These are phyloP conservation scores for Lytechinus variegatus DNA, from an alignment of 35 echinoderm and acorn worm genomes.

Conservation along the genomic window DNA sequence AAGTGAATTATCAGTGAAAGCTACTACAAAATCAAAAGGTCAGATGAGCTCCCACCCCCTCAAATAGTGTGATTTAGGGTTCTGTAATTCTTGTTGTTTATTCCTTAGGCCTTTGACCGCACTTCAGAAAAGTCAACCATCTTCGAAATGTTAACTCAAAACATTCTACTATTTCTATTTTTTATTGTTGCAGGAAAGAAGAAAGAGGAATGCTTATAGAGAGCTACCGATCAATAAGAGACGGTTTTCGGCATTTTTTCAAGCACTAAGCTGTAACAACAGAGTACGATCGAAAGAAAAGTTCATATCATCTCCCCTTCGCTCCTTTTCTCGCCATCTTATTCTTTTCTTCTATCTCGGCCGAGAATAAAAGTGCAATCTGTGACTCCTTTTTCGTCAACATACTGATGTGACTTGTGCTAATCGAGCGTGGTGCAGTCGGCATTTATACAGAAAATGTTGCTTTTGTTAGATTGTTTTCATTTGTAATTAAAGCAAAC, in stretches of 20 bases:
- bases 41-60: too few species aligned
- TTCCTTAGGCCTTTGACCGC: neutral
- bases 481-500: slow-evolving; percentile 41
- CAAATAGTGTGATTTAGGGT: neutral
- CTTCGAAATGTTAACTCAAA: neutral
- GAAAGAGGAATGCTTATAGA: neutral
- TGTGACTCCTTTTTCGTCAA: slow-evolving; percentile 19
- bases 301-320: neutral
- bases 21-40: too few species aligned
- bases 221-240: neutral
- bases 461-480: slow-evolving; percentile 34
- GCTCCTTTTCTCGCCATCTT: neutral
- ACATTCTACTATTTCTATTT: neutral
- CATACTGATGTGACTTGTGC: slow-evolving; percentile 9
- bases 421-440: slow-evolving; percentile 15
- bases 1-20: too few species aligned
- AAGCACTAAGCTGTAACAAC: slow-evolving; percentile 11
- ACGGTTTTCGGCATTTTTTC: slow-evolving; percentile 11
- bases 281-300: neutral
- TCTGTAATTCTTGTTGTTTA: neutral
- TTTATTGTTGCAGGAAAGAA: neutral
- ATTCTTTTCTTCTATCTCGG: neutral
- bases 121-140: neutral
- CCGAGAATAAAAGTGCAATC: neutral
- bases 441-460: slow-evolving; percentile 5